A percentile compares a stretch with the other conserved stretches of the same genome.
Evolutionary conservation across 2,797 vertebrate species (phyloP).

Genomic region (Enteromius treurensis): DNA sequence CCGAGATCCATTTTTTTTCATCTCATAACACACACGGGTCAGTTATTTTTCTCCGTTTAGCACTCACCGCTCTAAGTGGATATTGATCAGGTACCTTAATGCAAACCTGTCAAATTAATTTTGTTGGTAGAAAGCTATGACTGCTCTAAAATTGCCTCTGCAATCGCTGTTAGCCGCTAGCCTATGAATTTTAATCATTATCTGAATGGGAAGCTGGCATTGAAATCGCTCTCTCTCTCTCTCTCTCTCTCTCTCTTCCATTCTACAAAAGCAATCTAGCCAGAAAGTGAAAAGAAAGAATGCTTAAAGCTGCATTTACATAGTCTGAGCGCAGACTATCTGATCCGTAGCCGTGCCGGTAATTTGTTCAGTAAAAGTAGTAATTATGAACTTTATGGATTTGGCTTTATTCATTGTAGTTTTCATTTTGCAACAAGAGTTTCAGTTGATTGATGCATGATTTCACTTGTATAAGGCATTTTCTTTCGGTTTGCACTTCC

Average conservation of each 20-base stretch:
- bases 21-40: constrained; percentile 87
- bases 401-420: constrained; percentile 9
- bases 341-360: neutral
- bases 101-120: constrained; percentile 99
- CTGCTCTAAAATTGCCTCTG: constrained; percentile 96
- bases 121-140: constrained; percentile 96
- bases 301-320: constrained; percentile 51
- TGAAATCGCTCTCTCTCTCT: constrained; percentile 45
- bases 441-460: constrained; percentile 41
- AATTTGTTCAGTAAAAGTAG: constrained; percentile 24
- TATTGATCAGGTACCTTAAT: constrained; percentile 99
- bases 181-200: constrained; percentile 98
- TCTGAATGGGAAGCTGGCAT: constrained; percentile 87
- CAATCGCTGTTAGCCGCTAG: constrained; percentile 83
- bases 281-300: constrained; percentile 31
- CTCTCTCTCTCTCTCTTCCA: constrained; percentile 42
- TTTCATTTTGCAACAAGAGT: constrained; percentile 19
- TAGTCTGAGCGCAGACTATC: constrained; percentile 48
- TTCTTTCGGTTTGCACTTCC: neutral
- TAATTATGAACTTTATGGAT: constrained; percentile 38
- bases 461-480: neutral
- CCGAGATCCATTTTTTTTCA: constrained; percentile 99
- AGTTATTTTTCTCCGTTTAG: constrained; percentile 99
- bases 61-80: constrained; percentile 98
- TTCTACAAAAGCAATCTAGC: constrained; percentile 40